phyloP scores from a whole-genome alignment of 2,113 vertebrate species.

The Sterna hirundo region DNA sequence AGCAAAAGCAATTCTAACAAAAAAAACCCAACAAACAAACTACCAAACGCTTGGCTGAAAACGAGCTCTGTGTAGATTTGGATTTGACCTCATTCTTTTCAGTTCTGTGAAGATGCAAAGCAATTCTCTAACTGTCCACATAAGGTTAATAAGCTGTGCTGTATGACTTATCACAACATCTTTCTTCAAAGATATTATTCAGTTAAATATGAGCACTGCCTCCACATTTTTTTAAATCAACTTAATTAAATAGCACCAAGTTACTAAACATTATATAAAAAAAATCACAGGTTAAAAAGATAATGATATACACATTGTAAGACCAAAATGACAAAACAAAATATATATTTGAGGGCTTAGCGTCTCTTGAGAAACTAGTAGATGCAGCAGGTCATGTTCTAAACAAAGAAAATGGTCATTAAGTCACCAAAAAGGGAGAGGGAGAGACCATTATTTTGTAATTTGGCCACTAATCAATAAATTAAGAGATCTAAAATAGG shows the following conservation, averaged over 20 bases:
- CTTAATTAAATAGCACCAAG: neutral
- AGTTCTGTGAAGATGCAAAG: neutral
- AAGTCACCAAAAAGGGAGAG: neutral
- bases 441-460: neutral
- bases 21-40: neutral
- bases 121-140: neutral
- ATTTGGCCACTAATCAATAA: slow-evolving; percentile 10
- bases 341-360: neutral
- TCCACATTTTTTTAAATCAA: neutral
- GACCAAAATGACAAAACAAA: neutral
- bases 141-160: slow-evolving; percentile 11
- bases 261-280: neutral
- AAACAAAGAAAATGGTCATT: neutral
- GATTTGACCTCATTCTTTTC: neutral
- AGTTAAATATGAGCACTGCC: neutral
- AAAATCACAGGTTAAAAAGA: neutral
- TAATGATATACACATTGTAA: neutral
- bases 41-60: neutral
- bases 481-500: neutral
- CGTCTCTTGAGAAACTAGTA: neutral
- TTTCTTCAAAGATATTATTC: neutral
- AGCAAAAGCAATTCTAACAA: neutral
- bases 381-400: neutral
- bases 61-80: neutral
- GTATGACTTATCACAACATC: neutral